These are phyloP conservation scores for Dioctria linearis DNA, from an alignment of 2,888 invertebrate genomes.

Conservation along the genomic window DNA sequence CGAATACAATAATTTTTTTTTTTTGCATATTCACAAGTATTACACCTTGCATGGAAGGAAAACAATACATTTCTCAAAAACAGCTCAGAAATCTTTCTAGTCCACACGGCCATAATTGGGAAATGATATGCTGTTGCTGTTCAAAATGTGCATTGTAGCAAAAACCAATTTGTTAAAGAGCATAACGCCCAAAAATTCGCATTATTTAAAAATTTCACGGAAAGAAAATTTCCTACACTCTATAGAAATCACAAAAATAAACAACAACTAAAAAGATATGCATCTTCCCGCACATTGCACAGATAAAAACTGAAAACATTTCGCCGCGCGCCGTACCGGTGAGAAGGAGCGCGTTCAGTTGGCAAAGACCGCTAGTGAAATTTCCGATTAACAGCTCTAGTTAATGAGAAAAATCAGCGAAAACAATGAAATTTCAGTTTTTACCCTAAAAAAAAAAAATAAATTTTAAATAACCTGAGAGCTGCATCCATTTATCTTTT, in stretches of 20 bases:
- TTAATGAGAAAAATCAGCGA: slow-evolving; percentile 48
- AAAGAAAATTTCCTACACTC: neutral
- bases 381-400: slow-evolving; percentile 26
- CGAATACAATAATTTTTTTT: no score
- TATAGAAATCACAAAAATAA: slow-evolving; percentile 9
- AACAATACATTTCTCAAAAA: no score
- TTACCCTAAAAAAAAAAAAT: slow-evolving; percentile 22
- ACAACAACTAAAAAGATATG: slow-evolving; percentile 3
- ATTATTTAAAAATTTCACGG: slow-evolving; percentile 29
- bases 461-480: slow-evolving; percentile 2
- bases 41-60: no score
- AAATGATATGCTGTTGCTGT: neutral
- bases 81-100: neutral
- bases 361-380: slow-evolving; percentile 47
- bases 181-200: slow-evolving; percentile 27
- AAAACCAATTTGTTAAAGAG: slow-evolving; percentile 31
- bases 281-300: slow-evolving; percentile 44
- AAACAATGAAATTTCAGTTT: slow-evolving; percentile 48
- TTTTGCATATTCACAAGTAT: no score
- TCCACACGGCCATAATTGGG: slow-evolving; percentile 14
- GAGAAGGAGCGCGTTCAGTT: slow-evolving; percentile 40
- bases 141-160: slow-evolving; percentile 26
- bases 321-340: neutral
- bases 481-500: slow-evolving; percentile 43
- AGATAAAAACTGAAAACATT: slow-evolving; percentile 35